Percentiles rank a stretch among this genome's conserved stretches.
These are phyloP conservation scores for Meganola albula DNA, from an alignment of 2,888 invertebrate genomes.

Conservation along the genomic window DNA sequence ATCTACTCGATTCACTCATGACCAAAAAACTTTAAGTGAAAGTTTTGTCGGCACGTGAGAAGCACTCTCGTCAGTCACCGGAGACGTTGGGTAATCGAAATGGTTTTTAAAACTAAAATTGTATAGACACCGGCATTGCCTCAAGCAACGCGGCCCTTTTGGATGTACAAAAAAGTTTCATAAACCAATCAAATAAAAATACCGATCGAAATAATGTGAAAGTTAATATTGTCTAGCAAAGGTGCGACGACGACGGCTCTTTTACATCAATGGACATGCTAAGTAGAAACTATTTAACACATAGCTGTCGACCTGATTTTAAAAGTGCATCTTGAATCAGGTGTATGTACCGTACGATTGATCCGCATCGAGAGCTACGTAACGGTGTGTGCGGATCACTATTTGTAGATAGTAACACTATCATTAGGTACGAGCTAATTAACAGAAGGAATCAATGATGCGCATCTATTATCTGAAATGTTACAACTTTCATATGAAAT, in stretches of 20 bases:
- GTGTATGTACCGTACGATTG: conserved; percentile 60
- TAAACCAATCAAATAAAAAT: not conserved
- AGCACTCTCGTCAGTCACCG: conserved; percentile 58
- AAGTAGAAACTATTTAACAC: conserved; percentile 16
- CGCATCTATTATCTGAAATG: conserved; percentile 5
- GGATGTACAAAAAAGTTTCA: conserved; percentile 10
- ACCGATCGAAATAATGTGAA: not conserved
- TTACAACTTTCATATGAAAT: too few species aligned
- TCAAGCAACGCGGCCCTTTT: conserved; percentile 17
- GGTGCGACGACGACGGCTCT: not conserved
- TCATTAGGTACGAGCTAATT: conserved; percentile 16
- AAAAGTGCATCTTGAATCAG: conserved; percentile 45
- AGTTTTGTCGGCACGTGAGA: conserved; percentile 56
- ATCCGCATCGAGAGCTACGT: conserved; percentile 53
- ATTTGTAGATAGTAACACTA: conserved; percentile 37
- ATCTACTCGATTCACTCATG: conserved; percentile 29
- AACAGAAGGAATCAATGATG: conserved; percentile 9
- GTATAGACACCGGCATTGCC: conserved; percentile 32
- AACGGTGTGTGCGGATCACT: conserved; percentile 45
- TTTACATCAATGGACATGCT: conserved; percentile 5
- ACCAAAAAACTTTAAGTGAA: conserved; percentile 69
- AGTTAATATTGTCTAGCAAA: not conserved
- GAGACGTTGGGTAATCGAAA: conserved; percentile 59
- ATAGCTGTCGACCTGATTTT: conserved; percentile 36
- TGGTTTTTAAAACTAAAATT: conserved; percentile 54